Evolutionary conservation across 1,140 invertebrate genomes (phyloP).

Genomic region (Rhizoglyphus robini): DNA sequence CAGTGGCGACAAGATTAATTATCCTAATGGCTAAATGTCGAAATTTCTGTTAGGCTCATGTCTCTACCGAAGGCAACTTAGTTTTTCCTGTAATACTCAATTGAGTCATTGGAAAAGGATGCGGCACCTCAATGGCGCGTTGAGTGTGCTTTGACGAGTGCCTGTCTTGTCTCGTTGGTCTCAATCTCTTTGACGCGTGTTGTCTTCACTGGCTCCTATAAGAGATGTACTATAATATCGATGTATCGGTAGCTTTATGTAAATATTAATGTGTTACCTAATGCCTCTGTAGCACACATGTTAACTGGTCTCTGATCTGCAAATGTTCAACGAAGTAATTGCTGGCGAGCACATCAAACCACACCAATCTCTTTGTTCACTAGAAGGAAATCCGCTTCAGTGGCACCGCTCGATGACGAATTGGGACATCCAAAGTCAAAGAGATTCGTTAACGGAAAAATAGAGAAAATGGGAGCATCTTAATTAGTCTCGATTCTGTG

Average conservation of each 20-base stretch:
- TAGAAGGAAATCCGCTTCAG: constrained; percentile 2
- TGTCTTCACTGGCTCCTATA: not conserved
- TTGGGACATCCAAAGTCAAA: not conserved
- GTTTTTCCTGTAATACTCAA: too few species aligned
- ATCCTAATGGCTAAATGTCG: too few species aligned
- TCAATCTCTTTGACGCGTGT: not conserved
- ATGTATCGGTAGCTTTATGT: not conserved
- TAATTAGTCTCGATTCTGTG: not conserved
- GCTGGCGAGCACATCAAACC: not conserved
- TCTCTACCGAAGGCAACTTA: too few species aligned
- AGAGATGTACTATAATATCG: not conserved
- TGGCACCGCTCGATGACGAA: not conserved
- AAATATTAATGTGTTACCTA: not conserved
- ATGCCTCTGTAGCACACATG: not conserved
- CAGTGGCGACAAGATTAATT: too few species aligned
- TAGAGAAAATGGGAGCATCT: not conserved
- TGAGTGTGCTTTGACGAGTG: too few species aligned
- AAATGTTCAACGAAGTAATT: constrained; percentile 2
- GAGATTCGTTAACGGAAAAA: not conserved
- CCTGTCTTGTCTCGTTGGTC: too few species aligned
- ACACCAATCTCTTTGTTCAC: constrained; percentile 1
- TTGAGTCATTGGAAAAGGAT: not conserved
- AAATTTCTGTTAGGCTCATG: too few species aligned
- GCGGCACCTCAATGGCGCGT: constrained; percentile 1
- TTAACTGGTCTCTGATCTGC: not conserved